A percentile compares a stretch with the other conserved stretches of the same genome.
phyloP scores from a whole-genome alignment of 2,113 vertebrate species.

The Plecotus auritus region DNA sequence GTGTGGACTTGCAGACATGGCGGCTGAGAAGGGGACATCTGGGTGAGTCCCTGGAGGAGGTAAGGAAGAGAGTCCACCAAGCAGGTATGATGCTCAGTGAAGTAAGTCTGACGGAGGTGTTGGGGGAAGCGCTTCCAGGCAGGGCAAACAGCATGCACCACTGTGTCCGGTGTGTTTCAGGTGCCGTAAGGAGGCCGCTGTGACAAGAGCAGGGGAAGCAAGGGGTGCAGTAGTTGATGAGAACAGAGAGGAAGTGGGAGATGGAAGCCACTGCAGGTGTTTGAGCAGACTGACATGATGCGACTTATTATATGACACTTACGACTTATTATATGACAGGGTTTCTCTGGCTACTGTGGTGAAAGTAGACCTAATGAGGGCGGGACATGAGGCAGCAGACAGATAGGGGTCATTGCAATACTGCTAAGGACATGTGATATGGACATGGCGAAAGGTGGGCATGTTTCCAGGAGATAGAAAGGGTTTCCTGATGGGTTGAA shows the following conservation, averaged over 20 bases:
- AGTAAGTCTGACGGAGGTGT: neutral
- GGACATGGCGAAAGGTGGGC: accelerated
- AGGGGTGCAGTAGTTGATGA: neutral
- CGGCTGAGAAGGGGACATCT: too few species aligned
- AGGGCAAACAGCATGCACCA: neutral
- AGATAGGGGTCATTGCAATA: accelerated
- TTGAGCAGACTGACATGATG: neutral
- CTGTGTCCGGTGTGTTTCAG: neutral
- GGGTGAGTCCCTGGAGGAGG: neutral
- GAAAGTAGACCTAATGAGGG: neutral
- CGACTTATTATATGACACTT: too few species aligned
- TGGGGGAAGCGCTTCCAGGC: neutral
- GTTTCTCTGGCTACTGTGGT: neutral
- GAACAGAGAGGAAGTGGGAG: neutral
- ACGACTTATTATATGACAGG: neutral
- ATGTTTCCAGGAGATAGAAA: neutral
- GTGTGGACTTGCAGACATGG: neutral
- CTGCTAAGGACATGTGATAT: accelerated
- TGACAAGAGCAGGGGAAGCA: neutral
- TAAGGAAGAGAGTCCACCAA: too few species aligned
- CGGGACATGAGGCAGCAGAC: accelerated
- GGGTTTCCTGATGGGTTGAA: neutral
- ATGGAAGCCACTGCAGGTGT: neutral
- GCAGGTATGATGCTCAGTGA: too few species aligned
- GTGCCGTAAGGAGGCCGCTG: accelerated